These are phyloP conservation scores for Plumapathes pennacea DNA, from an alignment of 92 coral and sea anemone genomes.

Conservation along the genomic window DNA sequence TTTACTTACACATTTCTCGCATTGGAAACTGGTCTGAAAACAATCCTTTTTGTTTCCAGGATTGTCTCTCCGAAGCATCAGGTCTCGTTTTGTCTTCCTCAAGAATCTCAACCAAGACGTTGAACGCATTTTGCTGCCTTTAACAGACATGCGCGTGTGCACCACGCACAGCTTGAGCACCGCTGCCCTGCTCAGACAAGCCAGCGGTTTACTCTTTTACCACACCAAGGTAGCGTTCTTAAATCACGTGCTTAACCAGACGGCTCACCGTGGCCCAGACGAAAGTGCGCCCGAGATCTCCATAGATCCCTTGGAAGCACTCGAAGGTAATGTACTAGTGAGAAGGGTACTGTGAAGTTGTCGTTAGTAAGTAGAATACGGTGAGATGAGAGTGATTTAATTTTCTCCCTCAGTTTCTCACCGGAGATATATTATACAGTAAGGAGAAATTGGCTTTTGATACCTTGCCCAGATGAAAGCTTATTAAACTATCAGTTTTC, in stretches of 20 bases:
- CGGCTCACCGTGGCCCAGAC: conserved; percentile 80
- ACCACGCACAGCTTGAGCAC: conserved; percentile 75
- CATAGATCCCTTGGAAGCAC: conserved; percentile 86
- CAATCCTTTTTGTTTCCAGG: conserved; percentile 39
- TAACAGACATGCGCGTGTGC: conserved; percentile 77
- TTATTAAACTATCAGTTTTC: no score
- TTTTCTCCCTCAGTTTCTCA: no score
- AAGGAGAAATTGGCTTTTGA: no score
- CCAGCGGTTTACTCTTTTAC: conserved; percentile 80
- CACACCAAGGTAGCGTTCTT: conserved; percentile 91
- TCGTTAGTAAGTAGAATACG: no score
- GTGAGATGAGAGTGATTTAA: no score
- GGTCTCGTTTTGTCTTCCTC: conserved; percentile 91
- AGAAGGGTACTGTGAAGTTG: no score
- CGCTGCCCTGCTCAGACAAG: conserved; percentile 65
- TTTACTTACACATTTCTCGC: no score
- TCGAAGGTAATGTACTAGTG: conserved; percentile 65
- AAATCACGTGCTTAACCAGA: conserved; percentile 86
- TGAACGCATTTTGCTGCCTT: conserved; percentile 79
- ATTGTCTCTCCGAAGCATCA: conserved; percentile 64
- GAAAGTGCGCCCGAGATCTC: conserved; percentile 88
- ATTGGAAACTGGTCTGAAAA: no score
- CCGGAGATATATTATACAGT: no score
- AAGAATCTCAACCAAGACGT: conserved; percentile 79
- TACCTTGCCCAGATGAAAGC: no score